Evolutionary conservation across 1,140 invertebrate species (phyloP), one percentile per base, ranked within the genome.

Genomic region (Lepidurus packardi): DNA sequence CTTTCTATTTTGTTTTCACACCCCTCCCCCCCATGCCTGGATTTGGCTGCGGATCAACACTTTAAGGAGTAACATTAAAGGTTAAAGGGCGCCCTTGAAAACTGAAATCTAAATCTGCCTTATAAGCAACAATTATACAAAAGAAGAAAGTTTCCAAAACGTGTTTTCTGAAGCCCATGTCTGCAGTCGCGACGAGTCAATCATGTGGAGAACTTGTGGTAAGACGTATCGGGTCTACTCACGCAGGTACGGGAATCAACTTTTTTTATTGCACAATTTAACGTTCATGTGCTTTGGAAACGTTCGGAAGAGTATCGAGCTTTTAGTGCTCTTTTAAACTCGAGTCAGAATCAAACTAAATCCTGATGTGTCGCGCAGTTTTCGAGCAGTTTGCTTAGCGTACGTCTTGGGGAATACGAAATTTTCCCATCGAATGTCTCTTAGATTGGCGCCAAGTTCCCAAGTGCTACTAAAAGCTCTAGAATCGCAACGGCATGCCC

Each of bases 1-100:
- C 34, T 34, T 34, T 34, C 34, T 34, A 3, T 34, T 2, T 34
- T 34, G 34, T 34, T 34, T 34, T 34, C 34, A 34, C 34, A 34
- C 34, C 0, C 34, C 34, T 34, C 34, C 3, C 34, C 2, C 34
- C 3, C 10, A 3, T 21, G 25, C 5, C 13, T 7, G 1, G 21
- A 10, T n/a, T 13, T 65, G 53, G 53, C 53, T 65, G 4, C 13
- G 53, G 53, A 65, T 65, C 53, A 65, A 65, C 53, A 65, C 53
- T 65, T 65, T 16, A 2, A 34, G 34, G 53, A 65, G 13, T n/a
- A n/a, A 21, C 21, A 21, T 21, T 5, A 65, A 65, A 65, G 53
- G 53, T 65, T 65, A 65, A 65, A 65, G 53, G 53, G 53, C 53
- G 53, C 53, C 53, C 53, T 65, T 65, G 53, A 65, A 65, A 65